phyloP scores from a whole-genome alignment of 2,797 vertebrate genomes.

The Fistularia tabacaria region DNA sequence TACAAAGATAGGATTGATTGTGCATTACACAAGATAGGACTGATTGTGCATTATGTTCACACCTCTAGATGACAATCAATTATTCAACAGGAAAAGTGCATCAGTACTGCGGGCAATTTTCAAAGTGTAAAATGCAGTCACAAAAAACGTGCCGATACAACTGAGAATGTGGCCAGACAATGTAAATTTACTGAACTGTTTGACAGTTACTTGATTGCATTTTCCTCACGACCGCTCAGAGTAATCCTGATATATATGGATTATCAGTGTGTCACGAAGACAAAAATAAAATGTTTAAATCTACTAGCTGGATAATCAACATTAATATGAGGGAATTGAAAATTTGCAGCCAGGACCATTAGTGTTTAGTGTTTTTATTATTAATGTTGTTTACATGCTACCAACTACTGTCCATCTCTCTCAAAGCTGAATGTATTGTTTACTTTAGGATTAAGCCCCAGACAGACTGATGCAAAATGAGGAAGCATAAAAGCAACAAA shows the following conservation, averaged over 20 bases:
- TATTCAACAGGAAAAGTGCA: not conserved
- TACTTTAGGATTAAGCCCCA: too few species aligned
- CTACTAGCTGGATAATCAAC: not conserved
- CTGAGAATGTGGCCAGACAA: conserved; percentile 1
- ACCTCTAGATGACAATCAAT: not conserved
- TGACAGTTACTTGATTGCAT: conserved; percentile 32
- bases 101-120: not conserved
- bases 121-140: conserved; percentile 8
- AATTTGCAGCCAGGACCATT: too few species aligned
- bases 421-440: too few species aligned
- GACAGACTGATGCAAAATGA: too few species aligned
- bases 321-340: not conserved
- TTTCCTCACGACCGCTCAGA: conserved; percentile 29
- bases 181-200: conserved; percentile 15
- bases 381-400: too few species aligned
- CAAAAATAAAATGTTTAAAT: not conserved
- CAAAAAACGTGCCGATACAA: not conserved
- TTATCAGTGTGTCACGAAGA: conserved; percentile 8
- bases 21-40: too few species aligned
- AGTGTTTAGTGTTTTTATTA: too few species aligned
- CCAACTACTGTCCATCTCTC: too few species aligned
- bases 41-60: not conserved
- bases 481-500: too few species aligned
- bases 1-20: too few species aligned
- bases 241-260: conserved; percentile 23